Evolutionary conservation across 2,113 vertebrate genomes (phyloP).

Genomic region (Danio rerio): DNA sequence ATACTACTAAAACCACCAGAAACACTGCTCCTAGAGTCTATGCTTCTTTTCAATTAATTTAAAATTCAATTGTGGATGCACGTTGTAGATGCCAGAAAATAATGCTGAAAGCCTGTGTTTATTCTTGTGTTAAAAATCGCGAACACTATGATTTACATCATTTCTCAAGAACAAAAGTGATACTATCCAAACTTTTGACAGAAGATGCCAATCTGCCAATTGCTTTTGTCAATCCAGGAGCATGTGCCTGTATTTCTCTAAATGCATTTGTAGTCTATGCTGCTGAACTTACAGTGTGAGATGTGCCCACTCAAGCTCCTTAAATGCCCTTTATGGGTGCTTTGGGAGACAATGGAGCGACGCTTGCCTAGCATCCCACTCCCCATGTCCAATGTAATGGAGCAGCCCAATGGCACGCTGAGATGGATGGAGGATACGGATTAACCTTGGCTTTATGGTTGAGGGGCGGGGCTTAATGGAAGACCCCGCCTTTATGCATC

Average conservation of each 20-base stretch:
- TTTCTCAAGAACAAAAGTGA: not conserved
- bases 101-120: too few species aligned
- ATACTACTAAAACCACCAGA: not conserved
- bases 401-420: slow-evolving; percentile 61
- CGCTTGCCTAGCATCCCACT: slow-evolving; percentile 54
- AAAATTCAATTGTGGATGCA: too few species aligned
- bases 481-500: slow-evolving; percentile 62
- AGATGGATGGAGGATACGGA: slow-evolving; percentile 73
- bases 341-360: slow-evolving; percentile 79
- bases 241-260: not conserved
- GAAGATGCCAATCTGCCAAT: not conserved
- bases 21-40: too few species aligned
- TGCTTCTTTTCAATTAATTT: too few species aligned
- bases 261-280: slow-evolving; percentile 2
- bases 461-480: slow-evolving; percentile 53
- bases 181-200: not conserved
- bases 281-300: slow-evolving; percentile 71
- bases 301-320: slow-evolving; percentile 71
- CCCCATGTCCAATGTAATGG: slow-evolving; percentile 64
- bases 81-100: too few species aligned
- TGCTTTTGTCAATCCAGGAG: not conserved
- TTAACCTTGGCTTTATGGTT: slow-evolving; percentile 81
- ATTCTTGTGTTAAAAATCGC: too few species aligned
- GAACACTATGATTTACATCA: too few species aligned
- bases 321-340: slow-evolving; percentile 79